phyloP scores from a whole-genome alignment of 2,797 vertebrate genomes.

The Paramormyrops hopkinsi region DNA sequence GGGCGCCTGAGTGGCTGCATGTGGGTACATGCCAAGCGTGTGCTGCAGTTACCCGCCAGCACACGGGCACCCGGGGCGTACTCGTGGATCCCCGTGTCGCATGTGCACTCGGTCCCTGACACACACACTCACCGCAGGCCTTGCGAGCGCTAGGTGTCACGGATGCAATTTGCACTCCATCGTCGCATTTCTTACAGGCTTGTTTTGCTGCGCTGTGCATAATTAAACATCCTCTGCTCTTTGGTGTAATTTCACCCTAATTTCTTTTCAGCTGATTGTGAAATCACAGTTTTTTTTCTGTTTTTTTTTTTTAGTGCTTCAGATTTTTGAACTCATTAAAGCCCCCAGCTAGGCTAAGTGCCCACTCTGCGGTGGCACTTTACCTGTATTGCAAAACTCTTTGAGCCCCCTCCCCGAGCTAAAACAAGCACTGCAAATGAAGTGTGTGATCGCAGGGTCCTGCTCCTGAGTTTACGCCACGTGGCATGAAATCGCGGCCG shows the following conservation, averaged over 20 bases:
- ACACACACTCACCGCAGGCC: not conserved
- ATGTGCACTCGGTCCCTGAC: not conserved
- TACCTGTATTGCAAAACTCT: not conserved
- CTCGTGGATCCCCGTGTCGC: not conserved
- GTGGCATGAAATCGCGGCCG: not conserved
- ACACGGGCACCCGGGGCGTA: not conserved
- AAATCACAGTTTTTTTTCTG: not conserved
- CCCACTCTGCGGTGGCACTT: not conserved
- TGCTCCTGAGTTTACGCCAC: not conserved
- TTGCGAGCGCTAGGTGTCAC: not conserved
- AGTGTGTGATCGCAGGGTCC: not conserved
- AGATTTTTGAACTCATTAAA: conserved; percentile 2
- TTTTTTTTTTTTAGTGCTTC: not conserved
- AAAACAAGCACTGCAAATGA: conserved; percentile 6
- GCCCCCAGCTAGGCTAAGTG: not conserved
- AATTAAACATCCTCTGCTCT: conserved; percentile 2
- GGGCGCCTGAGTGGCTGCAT: not conserved
- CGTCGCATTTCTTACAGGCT: not conserved
- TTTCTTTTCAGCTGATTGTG: not conserved
- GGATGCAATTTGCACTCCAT: conserved; percentile 8
- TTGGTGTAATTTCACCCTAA: not conserved
- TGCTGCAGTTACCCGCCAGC: not conserved
- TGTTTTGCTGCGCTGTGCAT: not conserved
- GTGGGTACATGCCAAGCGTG: not conserved
- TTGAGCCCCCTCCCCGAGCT: not conserved